Evolutionary conservation across 2,888 invertebrate species (phyloP).

Genomic region (Pherbina coryleti): DNA sequence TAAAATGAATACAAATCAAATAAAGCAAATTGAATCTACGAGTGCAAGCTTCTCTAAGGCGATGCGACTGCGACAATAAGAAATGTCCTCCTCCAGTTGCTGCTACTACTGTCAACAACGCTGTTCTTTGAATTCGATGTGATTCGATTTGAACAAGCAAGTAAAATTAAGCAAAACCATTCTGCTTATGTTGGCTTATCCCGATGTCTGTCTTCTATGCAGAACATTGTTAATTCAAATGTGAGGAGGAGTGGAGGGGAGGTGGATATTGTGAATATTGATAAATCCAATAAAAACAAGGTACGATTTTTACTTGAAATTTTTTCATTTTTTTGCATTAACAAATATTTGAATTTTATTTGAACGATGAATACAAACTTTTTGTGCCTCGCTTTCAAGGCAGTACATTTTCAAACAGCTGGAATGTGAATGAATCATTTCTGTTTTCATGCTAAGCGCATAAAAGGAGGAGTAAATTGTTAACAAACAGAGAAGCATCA

Average conservation of each 20-base stretch:
- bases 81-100: neutral
- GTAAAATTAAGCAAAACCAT: slow-evolving; percentile 23
- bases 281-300: neutral
- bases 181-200: slow-evolving; percentile 41
- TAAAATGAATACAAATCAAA: slow-evolving; percentile 42
- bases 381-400: no score
- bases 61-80: neutral
- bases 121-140: neutral
- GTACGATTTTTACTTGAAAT: neutral
- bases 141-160: neutral
- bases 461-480: no score
- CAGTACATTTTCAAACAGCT: no score
- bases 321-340: no score
- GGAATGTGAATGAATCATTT: no score
- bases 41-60: neutral
- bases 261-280: neutral
- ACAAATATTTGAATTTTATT: no score
- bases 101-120: neutral
- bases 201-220: neutral
- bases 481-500: no score
- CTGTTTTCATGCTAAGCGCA: no score
- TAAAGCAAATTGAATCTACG: slow-evolving; percentile 45
- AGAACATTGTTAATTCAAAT: neutral
- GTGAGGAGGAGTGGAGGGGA: neutral
- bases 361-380: no score